Conservation (phyloP, 2,888 invertebrate species). For the Augochlorella aurata region DNA sequence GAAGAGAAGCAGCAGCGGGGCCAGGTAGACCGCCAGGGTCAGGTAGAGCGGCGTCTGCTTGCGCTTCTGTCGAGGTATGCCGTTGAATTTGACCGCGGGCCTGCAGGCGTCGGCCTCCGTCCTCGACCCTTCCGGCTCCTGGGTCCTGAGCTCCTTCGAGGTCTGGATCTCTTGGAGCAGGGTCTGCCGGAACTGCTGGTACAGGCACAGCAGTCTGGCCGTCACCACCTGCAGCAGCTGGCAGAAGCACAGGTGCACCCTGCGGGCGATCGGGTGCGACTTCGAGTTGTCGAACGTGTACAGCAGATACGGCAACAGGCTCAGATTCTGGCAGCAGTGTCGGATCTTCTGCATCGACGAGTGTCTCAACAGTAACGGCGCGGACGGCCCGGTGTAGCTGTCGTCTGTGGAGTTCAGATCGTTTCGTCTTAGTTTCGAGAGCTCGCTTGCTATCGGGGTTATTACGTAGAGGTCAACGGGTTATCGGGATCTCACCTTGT, state of each 20-base stretch:
- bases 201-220: slow-evolving; percentile 70
- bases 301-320: slow-evolving; percentile 78
- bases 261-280: slow-evolving; percentile 74
- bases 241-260: slow-evolving; percentile 72
- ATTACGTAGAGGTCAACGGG: not conserved
- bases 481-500: slow-evolving; percentile 71
- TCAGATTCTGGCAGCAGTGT: slow-evolving; percentile 80
- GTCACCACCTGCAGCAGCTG: slow-evolving; percentile 68
- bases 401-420: slow-evolving; percentile 69
- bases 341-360: slow-evolving; percentile 79
- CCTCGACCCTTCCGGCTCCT: not conserved
- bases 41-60: slow-evolving; percentile 68
- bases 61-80: slow-evolving; percentile 64
- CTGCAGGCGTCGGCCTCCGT: slow-evolving; percentile 2
- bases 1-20: slow-evolving; percentile 71
- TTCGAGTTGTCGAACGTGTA: slow-evolving; percentile 78
- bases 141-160: not conserved
- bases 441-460: no score
- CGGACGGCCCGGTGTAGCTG: slow-evolving; percentile 71
- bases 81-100: slow-evolving; percentile 42
- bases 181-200: slow-evolving; percentile 66
- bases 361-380: slow-evolving; percentile 74
- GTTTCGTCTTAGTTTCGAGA: no score
- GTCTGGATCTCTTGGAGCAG: slow-evolving; percentile 45
- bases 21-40: slow-evolving; percentile 73